Evolutionary conservation across 2,797 vertebrate species (phyloP), one percentile per base, ranked within the genome.

Genomic region (Semotilus atromaculatus): DNA sequence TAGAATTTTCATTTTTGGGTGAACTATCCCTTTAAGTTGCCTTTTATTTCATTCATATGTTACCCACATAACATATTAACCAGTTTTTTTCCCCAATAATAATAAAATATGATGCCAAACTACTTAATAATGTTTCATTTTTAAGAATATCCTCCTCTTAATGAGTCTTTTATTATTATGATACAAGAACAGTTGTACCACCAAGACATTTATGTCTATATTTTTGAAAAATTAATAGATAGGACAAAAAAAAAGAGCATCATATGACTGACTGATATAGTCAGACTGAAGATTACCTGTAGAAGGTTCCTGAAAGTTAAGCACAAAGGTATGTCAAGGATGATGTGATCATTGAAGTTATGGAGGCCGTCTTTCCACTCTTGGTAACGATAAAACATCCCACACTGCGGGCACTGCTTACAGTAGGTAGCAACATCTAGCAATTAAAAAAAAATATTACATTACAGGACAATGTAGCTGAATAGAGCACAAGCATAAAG

Each of bases 331-430:
- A 75, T 55, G 51, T 80, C 53, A 45, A 86, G n/a, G 53, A 85
- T 16, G n/a, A 86, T 55, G 36, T 81, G 58, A 48, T 81, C 74
- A 58, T 85, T 79, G 68, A 79, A 85, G 58, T 85, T 86, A 80
- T 86, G 84, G 9, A 86, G 64, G 26, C 60, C 18, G 11, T 81
- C 84, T 62, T 58, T 74, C 84, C 84, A 81, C 48, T 86, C 77
- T 36, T 85, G 83, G 31, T 85, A 85, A 2, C 77, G 83, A 70
- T 85, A 85, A 71, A 79, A 68, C 36, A 71, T 78, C 18, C 78
- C 67, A 81, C 84, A 85, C 18, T 21, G 68, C n/a, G 53, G 51
- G 58, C 84, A 85, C 60, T 53, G 31, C 64, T 85, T 85, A 48
- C 58, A 68, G 84, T 75, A 81, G 3, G 84, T 85, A 38, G 58